Percentiles rank a stretch among this genome's conserved stretches.
These are phyloP conservation scores for Aurelia aurita DNA, from an alignment of 30 jellyfish, hydroid and myxozoan genomes.

Conservation along the genomic window DNA sequence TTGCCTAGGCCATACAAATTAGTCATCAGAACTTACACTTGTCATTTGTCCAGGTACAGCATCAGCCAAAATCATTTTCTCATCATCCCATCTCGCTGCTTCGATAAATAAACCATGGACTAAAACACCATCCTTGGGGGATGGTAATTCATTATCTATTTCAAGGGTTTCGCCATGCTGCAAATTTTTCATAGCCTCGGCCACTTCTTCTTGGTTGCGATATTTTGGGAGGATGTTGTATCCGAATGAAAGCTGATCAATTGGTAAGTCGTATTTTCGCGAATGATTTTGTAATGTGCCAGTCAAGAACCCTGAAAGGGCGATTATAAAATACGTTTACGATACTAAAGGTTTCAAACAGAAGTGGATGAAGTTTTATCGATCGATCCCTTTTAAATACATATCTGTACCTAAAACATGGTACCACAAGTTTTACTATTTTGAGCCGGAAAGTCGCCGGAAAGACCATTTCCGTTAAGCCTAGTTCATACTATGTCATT, in stretches of 20 bases:
- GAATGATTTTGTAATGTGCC: conserved; percentile 97
- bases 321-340: no score
- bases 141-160: conserved; percentile 62
- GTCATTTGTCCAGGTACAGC: conserved; percentile 95
- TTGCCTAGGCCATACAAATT: no score
- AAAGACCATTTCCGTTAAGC: no score
- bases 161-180: conserved; percentile 84
- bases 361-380: no score
- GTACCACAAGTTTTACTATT: no score
- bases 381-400: no score
- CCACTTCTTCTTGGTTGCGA: conserved; percentile 86
- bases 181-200: conserved; percentile 81
- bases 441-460: no score
- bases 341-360: no score
- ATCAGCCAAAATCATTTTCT: conserved; percentile 77
- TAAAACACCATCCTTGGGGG: conserved; percentile 91
- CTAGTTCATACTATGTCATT: no score
- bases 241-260: conserved; percentile 93
- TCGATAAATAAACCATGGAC: conserved; percentile 95
- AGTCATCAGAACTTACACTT: conserved; percentile 61
- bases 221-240: conserved; percentile 65
- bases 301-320: conserved; percentile 83
- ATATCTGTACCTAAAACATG: no score
- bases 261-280: conserved; percentile 90
- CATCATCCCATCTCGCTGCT: conserved; percentile 98